These are phyloP conservation scores for Pteronotus mesoamericanus DNA, from an alignment of 2,797 vertebrate species.

Conservation along the genomic window DNA sequence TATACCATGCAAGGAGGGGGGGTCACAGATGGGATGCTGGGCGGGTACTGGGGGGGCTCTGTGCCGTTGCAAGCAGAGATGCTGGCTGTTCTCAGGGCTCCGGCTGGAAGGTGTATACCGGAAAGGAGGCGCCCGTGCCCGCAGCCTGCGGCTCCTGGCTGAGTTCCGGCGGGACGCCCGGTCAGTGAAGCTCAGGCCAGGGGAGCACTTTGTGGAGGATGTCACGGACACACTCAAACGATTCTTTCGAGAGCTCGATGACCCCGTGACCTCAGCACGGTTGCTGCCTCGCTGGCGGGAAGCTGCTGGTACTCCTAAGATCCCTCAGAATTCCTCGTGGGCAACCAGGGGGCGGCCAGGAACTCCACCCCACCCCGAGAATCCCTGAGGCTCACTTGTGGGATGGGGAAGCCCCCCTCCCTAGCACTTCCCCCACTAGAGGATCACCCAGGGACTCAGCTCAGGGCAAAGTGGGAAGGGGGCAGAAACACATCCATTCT, in stretches of 20 bases:
- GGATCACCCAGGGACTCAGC: not conserved
- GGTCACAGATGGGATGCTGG: not conserved
- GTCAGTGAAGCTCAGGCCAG: constrained; percentile 94
- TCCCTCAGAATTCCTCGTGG: not conserved
- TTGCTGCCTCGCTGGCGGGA: constrained; percentile 93
- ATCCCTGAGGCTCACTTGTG: not conserved
- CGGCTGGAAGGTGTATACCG: constrained; percentile 96
- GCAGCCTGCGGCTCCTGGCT: constrained; percentile 95
- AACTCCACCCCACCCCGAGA: not conserved
- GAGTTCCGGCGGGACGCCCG: constrained; percentile 95
- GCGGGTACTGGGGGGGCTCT: not conserved
- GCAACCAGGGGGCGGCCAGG: not conserved
- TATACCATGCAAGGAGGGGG: no score
- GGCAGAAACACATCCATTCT: not conserved
- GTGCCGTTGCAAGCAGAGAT: not conserved
- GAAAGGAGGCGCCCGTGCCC: constrained; percentile 95
- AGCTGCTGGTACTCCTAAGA: constrained; percentile 87
- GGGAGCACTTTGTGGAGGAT: constrained; percentile 97
- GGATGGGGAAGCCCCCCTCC: not conserved
- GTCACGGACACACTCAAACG: constrained; percentile 97
- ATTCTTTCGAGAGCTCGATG: constrained; percentile 96
- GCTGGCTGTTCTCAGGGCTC: constrained; percentile 83
- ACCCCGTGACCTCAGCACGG: constrained; percentile 92
- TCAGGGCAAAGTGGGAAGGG: not conserved
- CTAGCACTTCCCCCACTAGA: not conserved